phyloP scores from a whole-genome alignment of 2,113 vertebrate genomes.

The Alosa alosa region DNA sequence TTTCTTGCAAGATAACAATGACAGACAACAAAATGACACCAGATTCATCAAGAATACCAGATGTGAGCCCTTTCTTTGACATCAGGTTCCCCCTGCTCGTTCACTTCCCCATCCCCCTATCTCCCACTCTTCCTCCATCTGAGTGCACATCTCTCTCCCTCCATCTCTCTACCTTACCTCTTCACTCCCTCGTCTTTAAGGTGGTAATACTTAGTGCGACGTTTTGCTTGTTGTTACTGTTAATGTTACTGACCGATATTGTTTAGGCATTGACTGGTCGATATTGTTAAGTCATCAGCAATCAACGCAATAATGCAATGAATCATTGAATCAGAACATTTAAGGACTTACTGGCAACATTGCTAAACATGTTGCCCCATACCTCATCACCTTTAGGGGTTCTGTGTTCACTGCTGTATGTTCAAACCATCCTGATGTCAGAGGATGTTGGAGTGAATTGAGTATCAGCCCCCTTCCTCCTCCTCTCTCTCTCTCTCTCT shows the following conservation, averaged over 20 bases:
- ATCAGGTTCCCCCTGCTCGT: no score
- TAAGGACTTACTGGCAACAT: no score
- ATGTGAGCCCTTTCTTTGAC: not conserved
- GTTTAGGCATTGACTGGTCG: no score
- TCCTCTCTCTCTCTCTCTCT: conserved; percentile 4
- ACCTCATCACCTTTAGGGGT: no score
- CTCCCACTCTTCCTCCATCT: not conserved
- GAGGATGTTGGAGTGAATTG: not conserved
- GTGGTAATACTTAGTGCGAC: no score
- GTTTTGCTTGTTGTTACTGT: no score
- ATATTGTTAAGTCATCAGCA: no score
- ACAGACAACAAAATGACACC: not conserved
- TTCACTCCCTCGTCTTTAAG: not conserved
- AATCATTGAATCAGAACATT: no score
- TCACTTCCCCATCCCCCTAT: not conserved
- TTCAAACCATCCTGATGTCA: not conserved
- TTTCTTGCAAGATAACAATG: not conserved
- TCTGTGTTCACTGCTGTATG: not conserved
- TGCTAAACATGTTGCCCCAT: no score
- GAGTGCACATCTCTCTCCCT: not conserved
- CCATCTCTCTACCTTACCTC: not conserved
- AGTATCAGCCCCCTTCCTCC: not conserved
- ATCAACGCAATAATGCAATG: no score
- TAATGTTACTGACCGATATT: no score
- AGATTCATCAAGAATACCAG: not conserved